Conservation (phyloP, 2,888 invertebrate species). For the Eumacrocentrus americanus region DNA sequence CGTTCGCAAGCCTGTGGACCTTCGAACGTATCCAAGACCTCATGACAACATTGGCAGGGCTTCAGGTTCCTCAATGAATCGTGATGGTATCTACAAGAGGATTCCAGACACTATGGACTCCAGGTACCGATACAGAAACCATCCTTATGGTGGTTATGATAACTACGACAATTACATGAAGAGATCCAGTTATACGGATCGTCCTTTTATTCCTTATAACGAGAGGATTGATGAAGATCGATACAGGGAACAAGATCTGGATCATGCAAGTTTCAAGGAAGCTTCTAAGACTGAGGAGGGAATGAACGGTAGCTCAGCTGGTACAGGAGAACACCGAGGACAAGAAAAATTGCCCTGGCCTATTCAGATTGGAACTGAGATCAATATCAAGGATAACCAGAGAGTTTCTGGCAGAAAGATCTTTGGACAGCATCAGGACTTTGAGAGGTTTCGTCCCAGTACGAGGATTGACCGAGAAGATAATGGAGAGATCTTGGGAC, state of each 20-base stretch:
- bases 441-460: conserved; percentile 44
- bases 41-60: conserved; percentile 44
- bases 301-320: conserved; percentile 29
- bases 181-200: conserved; percentile 45
- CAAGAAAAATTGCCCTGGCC: conserved; percentile 50
- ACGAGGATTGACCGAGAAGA: conserved; percentile 20
- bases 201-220: conserved; percentile 34
- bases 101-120: conserved; percentile 42
- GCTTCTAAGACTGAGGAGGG: conserved; percentile 33
- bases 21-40: conserved; percentile 49
- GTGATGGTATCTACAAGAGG: conserved; percentile 41
- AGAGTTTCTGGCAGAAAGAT: conserved; percentile 53
- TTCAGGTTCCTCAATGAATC: conserved; percentile 28
- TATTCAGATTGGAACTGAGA: conserved; percentile 53
- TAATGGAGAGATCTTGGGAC: neutral
- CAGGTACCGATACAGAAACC: conserved; percentile 45
- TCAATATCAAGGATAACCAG: conserved; percentile 55
- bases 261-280: conserved; percentile 40
- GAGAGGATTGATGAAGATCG: conserved; percentile 39
- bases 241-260: conserved; percentile 39
- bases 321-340: conserved; percentile 25
- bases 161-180: conserved; percentile 47
- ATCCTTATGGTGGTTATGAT: conserved; percentile 44
- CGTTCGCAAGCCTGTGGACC: conserved; percentile 57
- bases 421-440: conserved; percentile 50